Evolutionary conservation across 2,888 invertebrate species (phyloP).

Genomic region (Saturnia pavonia): DNA sequence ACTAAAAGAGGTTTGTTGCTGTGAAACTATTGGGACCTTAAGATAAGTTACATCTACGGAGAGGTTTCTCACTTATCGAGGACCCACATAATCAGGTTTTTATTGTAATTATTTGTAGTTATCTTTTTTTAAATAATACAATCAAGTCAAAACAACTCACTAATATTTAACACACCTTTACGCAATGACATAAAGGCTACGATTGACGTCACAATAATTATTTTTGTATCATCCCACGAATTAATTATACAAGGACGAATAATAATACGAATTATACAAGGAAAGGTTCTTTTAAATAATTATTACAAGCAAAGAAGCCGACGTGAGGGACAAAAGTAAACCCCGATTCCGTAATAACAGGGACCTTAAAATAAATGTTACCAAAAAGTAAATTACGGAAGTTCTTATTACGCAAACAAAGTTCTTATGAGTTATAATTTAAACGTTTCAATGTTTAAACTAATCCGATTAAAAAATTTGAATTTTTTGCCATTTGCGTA

Average conservation of each 20-base stretch:
- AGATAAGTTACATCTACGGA: too few relatives aligned
- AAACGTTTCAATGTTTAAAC: not conserved
- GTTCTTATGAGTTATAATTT: constrained; percentile 44
- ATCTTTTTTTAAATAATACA: not conserved
- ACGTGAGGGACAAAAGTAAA: not conserved
- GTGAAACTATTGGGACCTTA: not conserved
- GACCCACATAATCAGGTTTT: not conserved
- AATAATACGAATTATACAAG: too few relatives aligned
- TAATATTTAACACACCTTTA: not conserved
- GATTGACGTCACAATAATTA: not conserved
- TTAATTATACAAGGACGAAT: too few relatives aligned
- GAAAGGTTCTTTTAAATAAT: constrained; percentile 11
- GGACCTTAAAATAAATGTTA: constrained; percentile 37
- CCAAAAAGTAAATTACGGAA: constrained; percentile 37
- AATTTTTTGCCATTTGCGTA: not conserved
- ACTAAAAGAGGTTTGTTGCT: not conserved
- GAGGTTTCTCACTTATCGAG: not conserved
- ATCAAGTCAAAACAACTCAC: not conserved
- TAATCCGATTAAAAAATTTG: not conserved
- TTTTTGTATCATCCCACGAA: not conserved
- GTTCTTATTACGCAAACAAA: constrained; percentile 41
- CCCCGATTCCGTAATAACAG: constrained; percentile 29
- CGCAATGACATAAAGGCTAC: not conserved
- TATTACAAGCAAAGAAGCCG: constrained; percentile 16
- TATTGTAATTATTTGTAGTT: not conserved